Evolutionary conservation across 2,797 vertebrate species (phyloP), one percentile per base, ranked within the genome.

Genomic region (Graptemys geographica): DNA sequence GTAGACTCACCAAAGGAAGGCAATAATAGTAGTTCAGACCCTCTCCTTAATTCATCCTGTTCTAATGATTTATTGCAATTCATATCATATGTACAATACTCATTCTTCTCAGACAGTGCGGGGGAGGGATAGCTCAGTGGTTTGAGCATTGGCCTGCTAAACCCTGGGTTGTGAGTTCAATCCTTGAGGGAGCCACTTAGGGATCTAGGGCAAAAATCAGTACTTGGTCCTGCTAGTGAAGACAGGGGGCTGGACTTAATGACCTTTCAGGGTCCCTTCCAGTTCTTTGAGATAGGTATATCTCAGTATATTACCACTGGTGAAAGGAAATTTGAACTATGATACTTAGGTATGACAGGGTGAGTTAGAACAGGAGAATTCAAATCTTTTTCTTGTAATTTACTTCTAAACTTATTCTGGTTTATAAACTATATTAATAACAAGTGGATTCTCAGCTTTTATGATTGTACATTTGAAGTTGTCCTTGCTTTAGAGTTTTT

Each of bases 21-120:
- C 59, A n/a, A n/a, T 51, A 28, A 72, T 57, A 57, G 10, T 18
- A n/a, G 53, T 9, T 37, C 59, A n/a, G 81, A 1, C 2, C 0
- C 11, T 21, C 9, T 15, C 27, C 19, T 27, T 83, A 27, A 4
- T 78, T 89, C 81, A 86, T 16, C 57, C 8, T 53, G 57, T 49
- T 23, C 69, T 78, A 57, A 3, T n/a, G 27, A 56, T 8, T 15
- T 25, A 5, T 23, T 83, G 41, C 19, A 76, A 37, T 87, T 80
- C 1, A 10, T 69, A 23, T 49, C 53, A 0, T 47, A 47, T 8
- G 27, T 8, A 2, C 33, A 23, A 0, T 1, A 13, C 28, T 1
- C 3, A 47, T 41, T 10, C 4, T 83, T 83, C 94, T 89, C 89
- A 33, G 88, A 82, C 47, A 19, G 33, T 37, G 44, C 2, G 44